A percentile compares a stretch with the other conserved stretches of the same genome.
These are phyloP conservation scores for Hydrotaea cyrtoneurina DNA, from an alignment of 2,888 invertebrate species.

Conservation along the genomic window DNA sequence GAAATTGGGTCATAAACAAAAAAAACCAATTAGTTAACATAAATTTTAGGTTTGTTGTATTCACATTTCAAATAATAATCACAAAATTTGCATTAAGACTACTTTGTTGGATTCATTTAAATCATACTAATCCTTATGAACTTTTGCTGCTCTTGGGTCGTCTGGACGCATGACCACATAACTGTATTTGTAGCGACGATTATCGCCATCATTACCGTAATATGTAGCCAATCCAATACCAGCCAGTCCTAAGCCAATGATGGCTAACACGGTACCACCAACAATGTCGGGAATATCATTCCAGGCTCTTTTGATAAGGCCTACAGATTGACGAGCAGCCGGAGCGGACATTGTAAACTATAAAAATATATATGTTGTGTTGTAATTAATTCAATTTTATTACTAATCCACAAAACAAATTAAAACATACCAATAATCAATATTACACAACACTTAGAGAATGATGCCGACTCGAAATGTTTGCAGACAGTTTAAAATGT, in stretches of 20 bases:
- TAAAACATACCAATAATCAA: background rate
- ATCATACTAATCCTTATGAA: slow-evolving; percentile 81
- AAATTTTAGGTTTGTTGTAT: slow-evolving; percentile 9
- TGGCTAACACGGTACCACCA: slow-evolving; percentile 83
- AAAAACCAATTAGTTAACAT: background rate
- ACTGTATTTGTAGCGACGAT: slow-evolving; percentile 84
- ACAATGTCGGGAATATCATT: slow-evolving; percentile 88
- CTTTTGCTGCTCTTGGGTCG: slow-evolving; percentile 84
- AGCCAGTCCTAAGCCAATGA: slow-evolving; percentile 83
- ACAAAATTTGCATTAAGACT: slow-evolving; percentile 55
- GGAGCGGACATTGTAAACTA: slow-evolving; percentile 74
- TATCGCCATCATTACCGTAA: slow-evolving; percentile 84
- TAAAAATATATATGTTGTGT: slow-evolving; percentile 1
- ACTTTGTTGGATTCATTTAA: slow-evolving; percentile 55
- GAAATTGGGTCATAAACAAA: slow-evolving; percentile 60
- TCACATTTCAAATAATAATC: slow-evolving; percentile 40
- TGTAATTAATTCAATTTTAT: background rate
- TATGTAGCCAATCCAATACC: slow-evolving; percentile 82
- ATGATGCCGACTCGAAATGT: background rate
- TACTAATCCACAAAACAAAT: no score
- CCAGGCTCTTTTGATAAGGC: slow-evolving; percentile 81
- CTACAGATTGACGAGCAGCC: slow-evolving; percentile 74
- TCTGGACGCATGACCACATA: slow-evolving; percentile 86
- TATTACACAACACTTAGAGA: slow-evolving; percentile 41
- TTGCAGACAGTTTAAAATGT: no score